These are phyloP conservation scores for Periplaneta americana DNA, from an alignment of 1,140 invertebrate genomes.

Conservation along the genomic window DNA sequence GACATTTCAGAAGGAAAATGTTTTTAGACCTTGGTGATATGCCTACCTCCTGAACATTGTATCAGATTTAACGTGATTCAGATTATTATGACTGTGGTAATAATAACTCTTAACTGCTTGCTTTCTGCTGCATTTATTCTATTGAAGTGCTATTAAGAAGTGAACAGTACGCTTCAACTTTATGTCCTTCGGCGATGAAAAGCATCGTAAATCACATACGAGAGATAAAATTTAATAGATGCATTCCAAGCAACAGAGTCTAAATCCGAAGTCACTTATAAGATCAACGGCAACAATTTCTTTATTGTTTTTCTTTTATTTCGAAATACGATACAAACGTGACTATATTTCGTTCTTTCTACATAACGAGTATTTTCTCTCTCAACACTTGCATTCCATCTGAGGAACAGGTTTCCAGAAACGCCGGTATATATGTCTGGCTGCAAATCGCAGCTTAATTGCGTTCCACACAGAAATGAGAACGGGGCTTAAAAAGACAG, in stretches of 20 bases:
- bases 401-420: background rate
- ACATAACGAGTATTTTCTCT: background rate
- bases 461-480: background rate
- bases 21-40: no score
- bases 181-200: no score
- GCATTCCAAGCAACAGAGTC: background rate
- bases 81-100: no score
- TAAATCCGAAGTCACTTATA: background rate
- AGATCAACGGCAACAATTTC: background rate
- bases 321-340: background rate
- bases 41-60: no score
- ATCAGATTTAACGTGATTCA: no score
- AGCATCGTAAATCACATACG: background rate
- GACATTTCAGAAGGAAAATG: no score
- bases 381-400: background rate
- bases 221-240: background rate
- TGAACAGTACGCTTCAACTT: no score
- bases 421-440: background rate
- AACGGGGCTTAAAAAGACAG: background rate
- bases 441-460: background rate
- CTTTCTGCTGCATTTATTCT: no score
- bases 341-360: background rate
- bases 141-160: no score
- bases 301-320: background rate
- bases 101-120: no score